Evolutionary conservation across 2,888 invertebrate species (phyloP), one percentile per base, ranked within the genome.

Genomic region (Galerucella pusilla): DNA sequence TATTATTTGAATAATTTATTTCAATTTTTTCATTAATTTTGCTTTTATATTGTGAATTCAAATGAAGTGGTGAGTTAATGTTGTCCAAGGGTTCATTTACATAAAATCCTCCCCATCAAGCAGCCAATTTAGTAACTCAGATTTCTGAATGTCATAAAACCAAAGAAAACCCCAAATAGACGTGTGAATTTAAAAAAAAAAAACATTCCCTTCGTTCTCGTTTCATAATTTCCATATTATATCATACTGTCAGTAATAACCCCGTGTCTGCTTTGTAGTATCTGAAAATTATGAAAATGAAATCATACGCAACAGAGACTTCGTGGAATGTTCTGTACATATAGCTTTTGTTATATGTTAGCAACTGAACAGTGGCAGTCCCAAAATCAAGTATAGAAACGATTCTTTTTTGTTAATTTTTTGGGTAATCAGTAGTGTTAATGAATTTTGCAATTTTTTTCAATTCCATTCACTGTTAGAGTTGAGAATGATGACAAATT

Each of bases 261-360:
- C 35, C 0, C 28, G 14, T 54, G 57, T 68, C 42, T 57, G 28
- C 67, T 42, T 11, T 46, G 25, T 45, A 66, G 65, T 66, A 75
- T 76, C 77, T 79, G 79, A 79, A 79, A 80, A 80, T 80, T 80
- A 82, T 81, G 79, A 81, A 81, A 82, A 79, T 78, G 77, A 78
- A 81, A 81, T 82, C 79, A 81, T 75, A 80, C 76, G 82, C 80
- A 80, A 68, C 63, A 61, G 74, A 74, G 77, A 79, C 75, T 75
- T 77, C 72, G 49, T 70, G 79, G 80, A 80, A 80, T 82, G 75
- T 78, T 78, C 77, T 77, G 77, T 79, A 64, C 52, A 79, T 78
- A 79, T 57, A 57, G 7, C 54, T 54, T 54, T 54, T 54, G 57
- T 57, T 20, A 57, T 16, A 54, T 54, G 54, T 1, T n/a, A 16